Conservation (phyloP, 2,113 vertebrate species). For the Urocolius indicus region DNA sequence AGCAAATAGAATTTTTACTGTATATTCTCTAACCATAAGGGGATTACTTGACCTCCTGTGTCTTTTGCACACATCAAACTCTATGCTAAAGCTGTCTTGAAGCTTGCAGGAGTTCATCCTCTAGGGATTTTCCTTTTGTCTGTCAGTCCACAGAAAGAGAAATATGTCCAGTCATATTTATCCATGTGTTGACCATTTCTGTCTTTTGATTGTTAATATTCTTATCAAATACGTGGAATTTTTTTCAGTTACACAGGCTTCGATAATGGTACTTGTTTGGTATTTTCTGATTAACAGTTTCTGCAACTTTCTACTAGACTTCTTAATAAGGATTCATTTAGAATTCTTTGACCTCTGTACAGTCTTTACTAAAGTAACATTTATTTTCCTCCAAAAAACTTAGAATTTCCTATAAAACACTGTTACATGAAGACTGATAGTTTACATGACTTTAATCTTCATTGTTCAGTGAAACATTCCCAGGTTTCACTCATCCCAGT, state of each 20-base stretch:
- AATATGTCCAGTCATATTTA: slow-evolving; percentile 49
- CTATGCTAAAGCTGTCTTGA: slow-evolving; percentile 53
- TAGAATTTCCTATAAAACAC: neutral
- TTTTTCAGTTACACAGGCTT: neutral
- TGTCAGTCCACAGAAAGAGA: slow-evolving; percentile 42
- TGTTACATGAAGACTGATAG: neutral
- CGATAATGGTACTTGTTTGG: neutral
- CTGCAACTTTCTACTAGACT: neutral
- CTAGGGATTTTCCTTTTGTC: slow-evolving; percentile 64
- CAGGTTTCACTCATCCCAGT: neutral
- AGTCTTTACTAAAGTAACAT: neutral
- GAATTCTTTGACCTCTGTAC: neutral
- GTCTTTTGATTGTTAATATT: slow-evolving; percentile 14
- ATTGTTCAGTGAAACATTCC: neutral
- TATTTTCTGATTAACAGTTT: neutral
- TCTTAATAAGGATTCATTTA: neutral
- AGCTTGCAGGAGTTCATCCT: slow-evolving; percentile 52
- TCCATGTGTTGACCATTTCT: slow-evolving; percentile 17
- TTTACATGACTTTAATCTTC: neutral
- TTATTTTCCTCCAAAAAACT: neutral
- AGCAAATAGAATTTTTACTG: slow-evolving; percentile 58
- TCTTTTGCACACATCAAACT: slow-evolving; percentile 59
- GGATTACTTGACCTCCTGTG: slow-evolving; percentile 60
- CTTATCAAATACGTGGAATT: neutral
- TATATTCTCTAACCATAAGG: slow-evolving; percentile 57